A percentile compares a stretch with the other conserved stretches of the same genome.
These are phyloP conservation scores for Phanerotoma sp. DNA, from an alignment of 2,888 invertebrate species.

Conservation along the genomic window DNA sequence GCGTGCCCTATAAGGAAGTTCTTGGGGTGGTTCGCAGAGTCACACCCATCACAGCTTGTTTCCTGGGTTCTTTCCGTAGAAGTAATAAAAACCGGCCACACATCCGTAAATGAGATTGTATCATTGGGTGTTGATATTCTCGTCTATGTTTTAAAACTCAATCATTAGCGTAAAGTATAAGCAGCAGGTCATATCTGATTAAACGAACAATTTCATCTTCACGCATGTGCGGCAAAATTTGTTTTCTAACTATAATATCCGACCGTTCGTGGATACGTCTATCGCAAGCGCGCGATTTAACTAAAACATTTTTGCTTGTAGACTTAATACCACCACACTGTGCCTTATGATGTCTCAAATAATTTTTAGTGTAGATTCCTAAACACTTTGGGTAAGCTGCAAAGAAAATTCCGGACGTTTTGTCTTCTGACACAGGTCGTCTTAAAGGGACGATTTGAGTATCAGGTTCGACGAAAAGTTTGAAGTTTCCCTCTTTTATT, in stretches of 20 bases:
- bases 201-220: constrained; percentile 14
- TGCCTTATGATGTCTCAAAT: constrained; percentile 28
- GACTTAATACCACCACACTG: constrained; percentile 17
- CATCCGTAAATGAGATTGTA: no score
- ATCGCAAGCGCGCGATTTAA: constrained; percentile 16
- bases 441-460: constrained; percentile 28
- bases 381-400: constrained; percentile 31
- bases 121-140: neutral
- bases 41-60: no score
- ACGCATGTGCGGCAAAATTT: constrained; percentile 21
- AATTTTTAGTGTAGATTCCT: constrained; percentile 29
- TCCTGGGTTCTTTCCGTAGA: no score
- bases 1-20: no score
- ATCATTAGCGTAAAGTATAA: constrained; percentile 26
- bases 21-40: no score
- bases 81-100: no score
- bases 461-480: constrained; percentile 3
- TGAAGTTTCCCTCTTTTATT: constrained; percentile 24
- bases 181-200: constrained; percentile 25
- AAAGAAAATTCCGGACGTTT: constrained; percentile 21
- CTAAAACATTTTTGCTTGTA: neutral
- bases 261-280: constrained; percentile 26
- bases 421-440: constrained; percentile 15
- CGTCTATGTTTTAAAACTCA: constrained; percentile 24
- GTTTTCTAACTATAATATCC: constrained; percentile 10